Evolutionary conservation across 2,888 invertebrate genomes (phyloP), one percentile per base, ranked within the genome.

Genomic region (Melanostoma scalare): DNA sequence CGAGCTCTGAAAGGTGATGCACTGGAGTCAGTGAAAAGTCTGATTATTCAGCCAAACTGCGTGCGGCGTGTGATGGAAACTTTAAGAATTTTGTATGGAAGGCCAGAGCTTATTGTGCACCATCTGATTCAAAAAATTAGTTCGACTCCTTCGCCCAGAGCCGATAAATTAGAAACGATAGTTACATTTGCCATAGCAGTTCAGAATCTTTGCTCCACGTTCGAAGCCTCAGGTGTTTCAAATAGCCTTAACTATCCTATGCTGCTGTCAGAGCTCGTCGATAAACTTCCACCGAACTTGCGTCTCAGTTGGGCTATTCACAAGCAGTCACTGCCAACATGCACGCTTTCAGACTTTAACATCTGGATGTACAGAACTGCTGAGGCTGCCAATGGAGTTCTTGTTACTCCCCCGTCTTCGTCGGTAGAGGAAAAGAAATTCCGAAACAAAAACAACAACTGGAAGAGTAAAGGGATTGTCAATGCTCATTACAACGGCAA

Each of bases 251-350:
- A 52, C 8, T 73, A 67, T 55, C 60, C 79, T 4, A 60, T 38
- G 8, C 35, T 79, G 33, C 0, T 71, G n/a, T 65, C 71, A 31
- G 75, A 75, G 36, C 61, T 80, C 8, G 38, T 61, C 6, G 73
- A 74, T 3, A 80, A 75, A 42, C 53, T 80, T 4, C 74, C 74
- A 1, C 35, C 69, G 0, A 36, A 40, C 4, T 44, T 74, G 6
- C 68, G 63, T 4, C 69, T 74, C 6, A 44, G 61, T 20, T 74
- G 68, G 79, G 68, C 60, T 3, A 35, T 61, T 20, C 48, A 79
- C 61, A 79, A 68, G 30, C 61, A 53, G 38, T 42, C 9, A 2
- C 30, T 63, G n/a, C 46, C 72, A 4, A 61, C 6, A 4, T 72
- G 72, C 5, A 72, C 44, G 3, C 53, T 56, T 6, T n/a, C 9